Conservation (phyloP, 2,888 invertebrate species). For the Dascillus cervinus region DNA sequence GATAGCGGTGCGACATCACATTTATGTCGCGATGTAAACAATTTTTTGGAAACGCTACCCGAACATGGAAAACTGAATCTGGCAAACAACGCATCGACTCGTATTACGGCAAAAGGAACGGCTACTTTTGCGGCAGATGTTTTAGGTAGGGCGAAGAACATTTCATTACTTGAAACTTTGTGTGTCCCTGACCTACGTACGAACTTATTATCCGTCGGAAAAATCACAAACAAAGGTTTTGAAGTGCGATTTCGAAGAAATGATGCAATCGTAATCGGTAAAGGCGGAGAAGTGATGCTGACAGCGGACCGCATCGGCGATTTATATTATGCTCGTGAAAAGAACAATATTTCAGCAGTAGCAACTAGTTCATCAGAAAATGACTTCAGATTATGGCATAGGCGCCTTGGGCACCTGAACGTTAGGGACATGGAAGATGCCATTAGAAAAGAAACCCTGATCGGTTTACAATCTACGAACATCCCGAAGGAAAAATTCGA, state of each 20-base stretch:
- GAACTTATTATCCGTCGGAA: slow-evolving; percentile 1
- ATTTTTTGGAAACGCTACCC: neutral
- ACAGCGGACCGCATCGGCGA: neutral
- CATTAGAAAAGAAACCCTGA: neutral
- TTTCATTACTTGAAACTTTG: too few species aligned
- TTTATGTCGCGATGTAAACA: slow-evolving; percentile 2
- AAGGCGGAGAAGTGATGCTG: neutral
- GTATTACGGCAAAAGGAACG: slow-evolving; percentile 4
- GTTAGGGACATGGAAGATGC: slow-evolving; percentile 1
- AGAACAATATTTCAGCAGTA: too few species aligned
- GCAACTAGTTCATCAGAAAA: too few species aligned
- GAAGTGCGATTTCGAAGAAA: slow-evolving; percentile 2
- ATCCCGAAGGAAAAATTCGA: slow-evolving; percentile 1
- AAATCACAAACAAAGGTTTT: slow-evolving; percentile 3
- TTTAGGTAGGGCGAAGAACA: too few species aligned
- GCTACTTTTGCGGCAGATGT: slow-evolving; percentile 1
- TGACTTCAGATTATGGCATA: slow-evolving; percentile 11
- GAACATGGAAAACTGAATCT: slow-evolving; percentile 3
- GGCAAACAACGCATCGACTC: slow-evolving; percentile 1
- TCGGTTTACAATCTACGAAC: neutral
- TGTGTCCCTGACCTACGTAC: neutral
- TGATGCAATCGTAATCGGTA: neutral
- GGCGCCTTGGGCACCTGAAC: slow-evolving; percentile 13
- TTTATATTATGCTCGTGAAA: too few species aligned
- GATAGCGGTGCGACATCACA: slow-evolving; percentile 7